A percentile compares a stretch with the other conserved stretches of the same genome.
Evolutionary conservation across 2,113 vertebrate genomes (phyloP).

Genomic region (Bucco capensis): DNA sequence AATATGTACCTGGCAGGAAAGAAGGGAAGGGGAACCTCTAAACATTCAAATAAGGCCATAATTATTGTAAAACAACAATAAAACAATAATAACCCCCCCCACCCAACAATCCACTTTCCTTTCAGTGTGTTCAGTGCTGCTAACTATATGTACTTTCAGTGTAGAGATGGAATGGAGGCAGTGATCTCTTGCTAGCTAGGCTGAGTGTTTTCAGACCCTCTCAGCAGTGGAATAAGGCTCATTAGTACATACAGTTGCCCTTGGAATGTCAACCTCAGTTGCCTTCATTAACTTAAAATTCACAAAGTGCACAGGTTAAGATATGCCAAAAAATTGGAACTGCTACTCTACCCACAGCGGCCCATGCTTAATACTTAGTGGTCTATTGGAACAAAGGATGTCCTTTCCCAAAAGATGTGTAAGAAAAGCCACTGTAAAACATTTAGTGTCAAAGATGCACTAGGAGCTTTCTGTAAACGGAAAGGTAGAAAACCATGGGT

Average conservation of each 20-base stretch:
- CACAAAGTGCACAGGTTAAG: conserved; percentile 84
- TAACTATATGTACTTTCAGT: conserved; percentile 75
- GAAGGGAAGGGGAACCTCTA: conserved; percentile 69
- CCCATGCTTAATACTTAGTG: conserved; percentile 85
- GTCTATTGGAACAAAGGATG: conserved; percentile 76
- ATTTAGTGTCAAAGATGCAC: conserved; percentile 76
- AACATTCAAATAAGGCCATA: conserved; percentile 83
- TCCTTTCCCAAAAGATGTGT: conserved; percentile 63
- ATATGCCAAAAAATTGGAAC: conserved; percentile 75
- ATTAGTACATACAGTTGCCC: conserved; percentile 84
- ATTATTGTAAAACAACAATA: conserved; percentile 83
- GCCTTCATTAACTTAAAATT: conserved; percentile 81
- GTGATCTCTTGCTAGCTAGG: conserved; percentile 61
- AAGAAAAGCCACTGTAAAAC: conserved; percentile 79
- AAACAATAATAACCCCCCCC: conserved; percentile 71
- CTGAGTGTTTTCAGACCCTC: conserved; percentile 56
- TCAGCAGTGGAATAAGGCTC: conserved; percentile 73
- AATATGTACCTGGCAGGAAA: conserved; percentile 86
- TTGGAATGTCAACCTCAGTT: conserved; percentile 72
- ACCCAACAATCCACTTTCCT: conserved; percentile 56
- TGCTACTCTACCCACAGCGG: conserved; percentile 82
- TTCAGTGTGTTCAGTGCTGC: conserved; percentile 82
- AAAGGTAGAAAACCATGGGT: conserved; percentile 71
- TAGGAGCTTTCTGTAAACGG: conserved; percentile 74
- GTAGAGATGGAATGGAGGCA: conserved; percentile 67